phyloP scores from a whole-genome alignment of 1,140 invertebrate genomes.

The Pentalonia nigronervosa region DNA sequence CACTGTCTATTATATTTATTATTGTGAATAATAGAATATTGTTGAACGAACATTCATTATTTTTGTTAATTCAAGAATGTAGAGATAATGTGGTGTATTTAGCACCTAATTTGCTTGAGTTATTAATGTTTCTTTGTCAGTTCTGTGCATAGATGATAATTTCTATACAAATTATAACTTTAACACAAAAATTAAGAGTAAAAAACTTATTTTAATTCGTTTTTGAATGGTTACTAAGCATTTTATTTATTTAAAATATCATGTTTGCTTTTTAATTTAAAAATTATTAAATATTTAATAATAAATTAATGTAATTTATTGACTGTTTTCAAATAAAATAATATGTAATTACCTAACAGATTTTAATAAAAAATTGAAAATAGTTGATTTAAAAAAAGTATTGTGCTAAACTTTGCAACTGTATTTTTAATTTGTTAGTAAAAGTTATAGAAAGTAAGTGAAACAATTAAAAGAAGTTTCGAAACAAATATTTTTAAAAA shows the following conservation, averaged over 20 bases:
- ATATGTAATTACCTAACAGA: not conserved
- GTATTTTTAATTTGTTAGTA: not conserved
- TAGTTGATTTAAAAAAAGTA: not conserved
- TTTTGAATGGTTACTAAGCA: not conserved
- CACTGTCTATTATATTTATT: not conserved
- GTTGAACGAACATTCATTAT: conserved; percentile 24
- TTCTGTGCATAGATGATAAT: not conserved
- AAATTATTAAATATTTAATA: not conserved
- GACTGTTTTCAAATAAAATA: not conserved
- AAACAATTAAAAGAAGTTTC: not conserved
- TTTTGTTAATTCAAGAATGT: conserved; percentile 31
- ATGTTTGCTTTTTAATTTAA: not conserved
- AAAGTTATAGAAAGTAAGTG: not conserved
- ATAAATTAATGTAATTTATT: not conserved
- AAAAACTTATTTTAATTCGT: not conserved
- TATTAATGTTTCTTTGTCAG: not conserved
- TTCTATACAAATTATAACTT: not conserved
- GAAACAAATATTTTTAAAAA: no score
- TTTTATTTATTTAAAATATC: not conserved
- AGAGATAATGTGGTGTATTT: not conserved
- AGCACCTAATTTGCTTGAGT: not conserved
- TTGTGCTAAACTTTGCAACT: not conserved
- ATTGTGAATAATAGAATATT: not conserved
- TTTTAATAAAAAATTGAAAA: not conserved
- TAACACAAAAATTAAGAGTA: not conserved